Evolutionary conservation across 1,140 invertebrate genomes (phyloP).

Genomic region (Penaeus vannamei): DNA sequence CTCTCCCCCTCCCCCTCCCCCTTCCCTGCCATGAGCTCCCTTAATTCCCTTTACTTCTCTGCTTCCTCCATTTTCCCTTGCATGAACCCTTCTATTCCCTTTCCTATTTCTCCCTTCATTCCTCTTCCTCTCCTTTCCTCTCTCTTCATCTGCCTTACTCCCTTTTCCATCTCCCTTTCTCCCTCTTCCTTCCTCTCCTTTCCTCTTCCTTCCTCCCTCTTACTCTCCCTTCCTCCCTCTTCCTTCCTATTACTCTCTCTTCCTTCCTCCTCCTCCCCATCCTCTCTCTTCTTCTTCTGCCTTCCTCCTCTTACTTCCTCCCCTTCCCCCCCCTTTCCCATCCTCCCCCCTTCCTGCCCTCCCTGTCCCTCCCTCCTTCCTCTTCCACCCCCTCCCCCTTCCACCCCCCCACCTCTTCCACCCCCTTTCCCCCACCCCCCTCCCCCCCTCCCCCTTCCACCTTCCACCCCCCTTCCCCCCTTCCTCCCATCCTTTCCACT

Average conservation of each 20-base stretch:
- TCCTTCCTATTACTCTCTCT: background rate
- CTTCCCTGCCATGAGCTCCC: too few species aligned
- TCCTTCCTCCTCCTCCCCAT: background rate
- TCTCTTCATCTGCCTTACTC: too few species aligned
- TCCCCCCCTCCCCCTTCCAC: background rate
- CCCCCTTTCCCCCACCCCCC: background rate
- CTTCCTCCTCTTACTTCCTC: background rate
- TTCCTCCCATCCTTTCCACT: too few species aligned
- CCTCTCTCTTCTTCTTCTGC: slow-evolving; percentile 41
- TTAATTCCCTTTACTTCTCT: too few species aligned
- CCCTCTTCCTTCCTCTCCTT: too few species aligned
- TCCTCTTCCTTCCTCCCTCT: background rate
- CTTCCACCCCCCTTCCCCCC: background rate
- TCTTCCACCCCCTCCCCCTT: background rate
- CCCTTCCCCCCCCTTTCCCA: background rate
- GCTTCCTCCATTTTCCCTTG: fast-evolving
- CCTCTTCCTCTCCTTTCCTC: too few species aligned
- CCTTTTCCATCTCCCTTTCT: too few species aligned
- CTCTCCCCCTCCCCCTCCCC: too few species aligned
- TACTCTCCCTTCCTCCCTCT: background rate
- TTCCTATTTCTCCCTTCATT: too few species aligned
- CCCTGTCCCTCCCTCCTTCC: too few species aligned
- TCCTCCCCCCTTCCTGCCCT: too few species aligned
- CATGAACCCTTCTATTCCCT: too few species aligned
- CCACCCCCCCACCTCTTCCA: background rate